Evolutionary conservation across 2,888 invertebrate species (phyloP).

Genomic region (Chironomus riparius): DNA sequence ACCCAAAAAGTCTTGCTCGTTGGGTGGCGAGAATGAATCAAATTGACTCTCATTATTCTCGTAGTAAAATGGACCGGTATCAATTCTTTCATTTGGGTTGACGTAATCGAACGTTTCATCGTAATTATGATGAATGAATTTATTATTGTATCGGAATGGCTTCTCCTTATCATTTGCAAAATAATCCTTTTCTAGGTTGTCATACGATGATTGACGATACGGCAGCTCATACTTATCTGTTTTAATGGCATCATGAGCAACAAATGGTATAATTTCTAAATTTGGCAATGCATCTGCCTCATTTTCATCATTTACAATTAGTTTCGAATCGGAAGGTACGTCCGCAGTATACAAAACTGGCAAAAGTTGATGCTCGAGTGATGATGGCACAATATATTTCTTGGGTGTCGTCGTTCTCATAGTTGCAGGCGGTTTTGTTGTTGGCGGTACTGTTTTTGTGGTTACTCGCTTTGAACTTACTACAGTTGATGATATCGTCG

Average conservation of each 20-base stretch:
- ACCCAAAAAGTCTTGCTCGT: conserved; percentile 16
- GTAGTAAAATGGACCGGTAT: conserved; percentile 20
- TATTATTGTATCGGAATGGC: conserved; percentile 19
- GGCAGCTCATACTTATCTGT: conserved; percentile 37
- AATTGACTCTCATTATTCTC: conserved; percentile 19
- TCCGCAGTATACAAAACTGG: background rate
- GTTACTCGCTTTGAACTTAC: conserved; percentile 27
- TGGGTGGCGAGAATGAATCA: conserved; percentile 17
- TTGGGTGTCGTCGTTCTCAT: conserved; percentile 26
- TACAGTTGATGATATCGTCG: background rate
- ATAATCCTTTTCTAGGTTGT: conserved; percentile 34
- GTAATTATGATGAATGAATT: conserved; percentile 21
- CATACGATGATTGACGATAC: conserved; percentile 35
- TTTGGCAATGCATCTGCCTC: conserved; percentile 50
- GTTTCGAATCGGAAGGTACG: background rate
- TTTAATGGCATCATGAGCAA: conserved; percentile 71
- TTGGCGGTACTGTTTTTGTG: conserved; percentile 29
- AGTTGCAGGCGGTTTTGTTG: conserved; percentile 23
- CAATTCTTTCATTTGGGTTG: conserved; percentile 19
- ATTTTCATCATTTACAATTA: background rate
- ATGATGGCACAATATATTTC: conserved; percentile 31
- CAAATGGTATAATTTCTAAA: conserved; percentile 77
- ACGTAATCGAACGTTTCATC: conserved; percentile 18
- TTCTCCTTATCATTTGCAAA: conserved; percentile 11
- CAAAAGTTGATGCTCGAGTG: background rate